Base-by-base conservation (phyloP, 2,113 vertebrate species). In the Bufo bufo region DNA sequence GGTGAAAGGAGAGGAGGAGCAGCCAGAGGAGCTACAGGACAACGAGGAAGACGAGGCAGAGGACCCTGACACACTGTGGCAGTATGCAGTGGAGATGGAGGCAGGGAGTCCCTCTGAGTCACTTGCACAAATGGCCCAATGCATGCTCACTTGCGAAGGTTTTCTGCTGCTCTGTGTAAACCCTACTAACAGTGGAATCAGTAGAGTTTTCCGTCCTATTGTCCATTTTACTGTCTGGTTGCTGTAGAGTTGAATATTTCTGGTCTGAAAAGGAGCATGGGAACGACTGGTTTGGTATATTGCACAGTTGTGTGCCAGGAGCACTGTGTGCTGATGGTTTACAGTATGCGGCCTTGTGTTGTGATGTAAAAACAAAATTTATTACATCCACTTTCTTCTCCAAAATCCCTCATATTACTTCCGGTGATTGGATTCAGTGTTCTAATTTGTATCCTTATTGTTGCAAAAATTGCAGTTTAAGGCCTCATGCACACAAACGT, bases 171-270 rank as follows among this genome's bases (percentile, higher is more conserved):
- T 6, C 4, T 63, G 66, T 77, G 58, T 61, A 5, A 17, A 19
- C 23, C 11, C 14, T 47, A 16, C 11, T 23, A 9, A 23, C 65
- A 69, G 47, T 11, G 11, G 82, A 71, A 8, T 52, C 50, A 84
- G 20, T 50, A 54, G 63, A 49, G 7, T 33, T 16, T 45, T 19
- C 12, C 54, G 56, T 20, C 23, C 10, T n/a, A 49, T 61, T 85
- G 83, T 85, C 52, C 83, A 20, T 74, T 49, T 65, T 50, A 54
- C 45, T n/a, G 43, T 77, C 14, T 77, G 71, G 47, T 85, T 75
- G 71, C 58, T 77, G 20, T 47, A 45, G 54, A 75, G 52, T 14
- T 43, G 33, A 65, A n/a, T 10, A 6, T 10, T 58, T 63, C 5
- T 63, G 54, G 16, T 23, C 49, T 14, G 5, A 1, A 23, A 17